phyloP scores from a whole-genome alignment of 2,888 invertebrate genomes.

The Geophilus truncorum region DNA sequence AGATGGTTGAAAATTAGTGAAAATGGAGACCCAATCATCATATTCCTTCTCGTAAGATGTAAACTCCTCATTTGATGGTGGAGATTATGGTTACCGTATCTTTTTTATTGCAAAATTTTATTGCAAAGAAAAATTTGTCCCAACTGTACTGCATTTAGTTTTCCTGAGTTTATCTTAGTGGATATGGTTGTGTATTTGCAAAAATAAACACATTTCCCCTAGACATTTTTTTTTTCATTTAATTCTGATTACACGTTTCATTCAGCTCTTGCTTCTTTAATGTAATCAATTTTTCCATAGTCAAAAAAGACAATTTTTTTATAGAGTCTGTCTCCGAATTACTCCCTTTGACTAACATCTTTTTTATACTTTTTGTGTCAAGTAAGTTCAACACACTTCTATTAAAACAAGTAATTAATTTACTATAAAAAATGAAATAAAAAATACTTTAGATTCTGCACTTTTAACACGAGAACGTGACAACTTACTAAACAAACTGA shows the following conservation, averaged over 20 bases:
- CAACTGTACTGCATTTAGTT: no score
- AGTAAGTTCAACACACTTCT: not conserved
- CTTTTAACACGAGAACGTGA: no score
- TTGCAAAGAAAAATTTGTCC: no score
- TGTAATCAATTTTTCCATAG: not conserved
- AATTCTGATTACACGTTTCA: not conserved
- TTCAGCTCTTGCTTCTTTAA: not conserved
- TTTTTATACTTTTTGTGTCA: not conserved
- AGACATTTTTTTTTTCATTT: not conserved
- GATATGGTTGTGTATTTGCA: no score
- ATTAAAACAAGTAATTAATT: not conserved
- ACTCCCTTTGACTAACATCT: not conserved
- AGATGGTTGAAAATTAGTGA: no score
- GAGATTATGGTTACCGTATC: no score
- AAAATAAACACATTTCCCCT: no score
- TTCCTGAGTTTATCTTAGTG: no score
- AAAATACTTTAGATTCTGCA: not conserved
- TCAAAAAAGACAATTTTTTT: not conserved
- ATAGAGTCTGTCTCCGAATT: not conserved
- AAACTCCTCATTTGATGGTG: no score
- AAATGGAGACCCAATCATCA: no score
- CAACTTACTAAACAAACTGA: not conserved
- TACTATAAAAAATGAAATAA: not conserved
- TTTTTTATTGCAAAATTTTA: no score
- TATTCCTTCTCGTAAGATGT: no score